Conservation (phyloP, 53 echinoderm and acorn worm species). For the Astropecten irregularis region DNA sequence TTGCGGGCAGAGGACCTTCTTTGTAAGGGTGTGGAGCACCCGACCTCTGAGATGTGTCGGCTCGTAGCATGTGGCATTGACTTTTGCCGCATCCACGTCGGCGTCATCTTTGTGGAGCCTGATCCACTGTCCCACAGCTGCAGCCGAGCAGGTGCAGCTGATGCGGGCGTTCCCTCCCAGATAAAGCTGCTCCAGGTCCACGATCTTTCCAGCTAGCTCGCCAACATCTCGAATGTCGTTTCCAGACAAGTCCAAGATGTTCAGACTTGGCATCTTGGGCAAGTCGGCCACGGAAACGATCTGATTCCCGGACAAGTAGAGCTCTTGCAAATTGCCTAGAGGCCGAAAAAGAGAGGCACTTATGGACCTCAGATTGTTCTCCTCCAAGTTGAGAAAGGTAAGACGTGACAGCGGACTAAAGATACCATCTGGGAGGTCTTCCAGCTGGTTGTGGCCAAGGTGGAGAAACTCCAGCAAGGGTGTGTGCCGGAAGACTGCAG, state of each 20-base stretch:
- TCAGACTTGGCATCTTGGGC: neutral
- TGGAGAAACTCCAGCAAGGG: constrained; percentile 42
- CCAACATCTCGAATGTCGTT: constrained; percentile 11
- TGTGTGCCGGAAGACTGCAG: constrained; percentile 49
- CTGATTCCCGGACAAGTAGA: constrained; percentile 58
- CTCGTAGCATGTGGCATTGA: neutral
- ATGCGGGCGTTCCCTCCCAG: constrained; percentile 26
- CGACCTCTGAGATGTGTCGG: constrained; percentile 3
- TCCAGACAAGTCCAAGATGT: constrained; percentile 17
- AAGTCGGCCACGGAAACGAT: constrained; percentile 6
- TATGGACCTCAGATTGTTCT: constrained; percentile 44
- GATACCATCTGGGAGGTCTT: constrained; percentile 13
- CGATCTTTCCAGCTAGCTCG: neutral
- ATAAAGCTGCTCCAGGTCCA: constrained; percentile 14
- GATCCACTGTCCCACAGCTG: constrained; percentile 6
- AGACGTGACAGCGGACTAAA: constrained; percentile 52
- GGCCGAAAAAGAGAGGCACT: constrained; percentile 31
- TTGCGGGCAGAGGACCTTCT: neutral
- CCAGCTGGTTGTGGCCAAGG: constrained; percentile 58
- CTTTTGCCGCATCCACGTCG: neutral
- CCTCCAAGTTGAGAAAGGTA: constrained; percentile 52
- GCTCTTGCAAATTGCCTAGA: constrained; percentile 6
- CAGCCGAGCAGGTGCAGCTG: constrained; percentile 35
- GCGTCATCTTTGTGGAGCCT: neutral
- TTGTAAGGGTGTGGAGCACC: neutral